phyloP scores from a whole-genome alignment of 2,888 invertebrate species.

The Proisotoma minuta region DNA sequence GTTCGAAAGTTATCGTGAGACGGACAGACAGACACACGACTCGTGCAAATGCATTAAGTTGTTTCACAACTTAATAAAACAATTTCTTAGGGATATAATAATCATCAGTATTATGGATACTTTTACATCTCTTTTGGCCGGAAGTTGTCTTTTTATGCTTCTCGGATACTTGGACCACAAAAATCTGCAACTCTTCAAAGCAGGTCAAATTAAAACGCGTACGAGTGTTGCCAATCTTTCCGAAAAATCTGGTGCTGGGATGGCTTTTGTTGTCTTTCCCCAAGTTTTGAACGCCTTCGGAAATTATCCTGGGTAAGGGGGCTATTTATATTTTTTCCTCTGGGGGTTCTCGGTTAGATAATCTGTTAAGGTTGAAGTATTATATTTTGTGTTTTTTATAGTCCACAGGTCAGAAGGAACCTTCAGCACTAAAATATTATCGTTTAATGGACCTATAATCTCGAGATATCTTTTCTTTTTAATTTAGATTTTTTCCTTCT shows the following conservation, averaged over 20 bases:
- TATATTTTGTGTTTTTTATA: too few species aligned
- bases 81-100: slow-evolving; percentile 8
- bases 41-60: too few species aligned
- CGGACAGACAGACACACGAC: too few species aligned
- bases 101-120: slow-evolving; percentile 19
- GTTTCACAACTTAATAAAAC: too few species aligned
- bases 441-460: not conserved
- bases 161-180: not conserved
- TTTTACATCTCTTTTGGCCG: slow-evolving; percentile 16
- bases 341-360: too few species aligned
- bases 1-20: too few species aligned
- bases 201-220: not conserved
- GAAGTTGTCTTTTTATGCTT: slow-evolving; percentile 5
- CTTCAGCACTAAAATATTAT: too few species aligned
- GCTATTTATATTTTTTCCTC: too few species aligned
- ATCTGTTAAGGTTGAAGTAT: too few species aligned
- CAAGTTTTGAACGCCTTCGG: not conserved
- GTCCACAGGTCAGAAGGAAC: too few species aligned
- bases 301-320: slow-evolving; percentile 4
- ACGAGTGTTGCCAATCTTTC: not conserved
- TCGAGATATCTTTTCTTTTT: not conserved
- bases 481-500: slow-evolving; percentile 54
- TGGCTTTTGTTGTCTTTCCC: slow-evolving; percentile 16
- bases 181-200: not conserved
- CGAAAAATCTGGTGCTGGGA: not conserved